A percentile compares a stretch with the other conserved stretches of the same genome.
Conservation (phyloP, 2,797 vertebrate species). For the Clarias platycephalus region DNA sequence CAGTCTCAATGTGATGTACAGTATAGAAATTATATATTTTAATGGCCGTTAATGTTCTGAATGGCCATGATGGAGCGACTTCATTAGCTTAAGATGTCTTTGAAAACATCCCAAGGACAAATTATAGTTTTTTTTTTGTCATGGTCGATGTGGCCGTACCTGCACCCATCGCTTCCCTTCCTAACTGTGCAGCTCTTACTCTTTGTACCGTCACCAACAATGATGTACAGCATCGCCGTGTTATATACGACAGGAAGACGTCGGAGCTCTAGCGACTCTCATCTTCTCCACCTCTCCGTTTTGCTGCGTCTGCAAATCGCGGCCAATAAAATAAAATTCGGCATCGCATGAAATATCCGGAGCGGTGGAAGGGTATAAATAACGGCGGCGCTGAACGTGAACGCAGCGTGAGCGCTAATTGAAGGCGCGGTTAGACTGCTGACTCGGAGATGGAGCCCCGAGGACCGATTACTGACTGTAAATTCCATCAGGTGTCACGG, state of each 20-base stretch:
- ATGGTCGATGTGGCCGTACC: background rate
- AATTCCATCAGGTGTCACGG: background rate
- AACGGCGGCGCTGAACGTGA: conserved; percentile 57
- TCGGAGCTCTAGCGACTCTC: background rate
- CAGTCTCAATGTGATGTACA: background rate
- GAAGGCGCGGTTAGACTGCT: conserved; percentile 67
- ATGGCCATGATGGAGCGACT: background rate
- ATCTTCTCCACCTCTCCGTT: conserved; percentile 27
- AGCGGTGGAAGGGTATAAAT: conserved; percentile 60
- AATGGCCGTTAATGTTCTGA: background rate
- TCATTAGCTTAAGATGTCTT: background rate
- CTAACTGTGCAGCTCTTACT: background rate
- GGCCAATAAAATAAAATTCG: conserved; percentile 62
- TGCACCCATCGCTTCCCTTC: background rate
- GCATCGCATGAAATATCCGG: conserved; percentile 26
- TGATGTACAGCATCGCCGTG: background rate
- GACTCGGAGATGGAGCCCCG: conserved; percentile 61
- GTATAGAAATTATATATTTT: background rate
- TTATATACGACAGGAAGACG: background rate
- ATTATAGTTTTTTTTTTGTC: too few species aligned
- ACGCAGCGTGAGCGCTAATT: conserved; percentile 66
- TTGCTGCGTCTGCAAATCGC: conserved; percentile 62
- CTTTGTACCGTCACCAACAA: background rate
- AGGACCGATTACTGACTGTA: conserved; percentile 2
- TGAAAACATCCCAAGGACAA: background rate